phyloP scores from a whole-genome alignment of 2,113 vertebrate species.

The Gulo gulo region DNA sequence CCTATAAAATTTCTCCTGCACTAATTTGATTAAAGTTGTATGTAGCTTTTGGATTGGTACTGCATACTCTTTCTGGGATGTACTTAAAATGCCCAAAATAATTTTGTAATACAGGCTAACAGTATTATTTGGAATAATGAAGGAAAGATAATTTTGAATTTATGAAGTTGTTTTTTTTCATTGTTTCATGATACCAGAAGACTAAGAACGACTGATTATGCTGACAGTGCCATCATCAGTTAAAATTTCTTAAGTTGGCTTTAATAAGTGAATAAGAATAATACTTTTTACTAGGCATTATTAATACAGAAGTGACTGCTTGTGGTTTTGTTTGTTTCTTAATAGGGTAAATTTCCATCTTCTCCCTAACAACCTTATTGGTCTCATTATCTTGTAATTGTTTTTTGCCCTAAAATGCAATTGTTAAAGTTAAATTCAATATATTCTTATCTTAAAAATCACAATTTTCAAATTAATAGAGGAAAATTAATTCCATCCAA shows the following conservation, averaged over 20 bases:
- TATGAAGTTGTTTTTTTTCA: constrained; percentile 15
- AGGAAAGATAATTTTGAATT: background rate
- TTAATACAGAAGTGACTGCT: background rate
- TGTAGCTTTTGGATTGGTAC: background rate
- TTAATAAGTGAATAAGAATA: background rate
- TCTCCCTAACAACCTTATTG: background rate
- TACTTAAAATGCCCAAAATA: background rate
- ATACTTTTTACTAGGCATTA: background rate
- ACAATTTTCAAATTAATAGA: background rate
- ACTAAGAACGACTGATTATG: constrained; percentile 7
- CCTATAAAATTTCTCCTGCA: background rate
- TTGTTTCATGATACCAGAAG: background rate
- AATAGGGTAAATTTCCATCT: background rate
- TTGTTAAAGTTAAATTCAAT: background rate
- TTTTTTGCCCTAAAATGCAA: background rate
- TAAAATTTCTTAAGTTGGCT: background rate
- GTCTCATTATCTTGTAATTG: background rate
- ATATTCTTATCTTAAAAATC: background rate
- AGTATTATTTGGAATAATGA: background rate
- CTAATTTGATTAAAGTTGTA: background rate
- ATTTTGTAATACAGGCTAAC: background rate
- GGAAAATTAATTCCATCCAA: background rate
- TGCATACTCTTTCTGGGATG: background rate
- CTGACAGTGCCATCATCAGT: background rate
- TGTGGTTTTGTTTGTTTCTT: constrained; percentile 1